Evolutionary conservation across 2,797 vertebrate genomes (phyloP).

Genomic region (Cuniculus paca): DNA sequence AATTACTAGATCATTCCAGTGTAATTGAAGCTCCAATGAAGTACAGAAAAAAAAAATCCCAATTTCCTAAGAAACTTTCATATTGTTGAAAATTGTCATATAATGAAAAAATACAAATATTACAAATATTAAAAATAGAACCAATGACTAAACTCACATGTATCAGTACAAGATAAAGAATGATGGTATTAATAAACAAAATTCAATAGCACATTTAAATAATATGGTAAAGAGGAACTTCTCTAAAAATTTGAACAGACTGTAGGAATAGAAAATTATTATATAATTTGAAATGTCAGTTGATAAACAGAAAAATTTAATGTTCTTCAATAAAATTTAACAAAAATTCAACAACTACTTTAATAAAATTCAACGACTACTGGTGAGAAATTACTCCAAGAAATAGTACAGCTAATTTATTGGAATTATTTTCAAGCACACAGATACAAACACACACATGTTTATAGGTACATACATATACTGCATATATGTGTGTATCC

Average conservation of each 20-base stretch:
- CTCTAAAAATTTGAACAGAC: neutral
- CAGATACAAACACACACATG: neutral
- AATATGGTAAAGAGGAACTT: neutral
- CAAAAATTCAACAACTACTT: neutral
- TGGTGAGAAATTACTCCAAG: neutral
- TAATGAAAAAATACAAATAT: neutral
- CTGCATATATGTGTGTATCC: neutral
- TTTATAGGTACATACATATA: neutral
- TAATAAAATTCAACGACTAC: neutral
- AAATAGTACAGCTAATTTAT: neutral
- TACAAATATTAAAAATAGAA: neutral
- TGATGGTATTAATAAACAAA: neutral
- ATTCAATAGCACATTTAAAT: neutral
- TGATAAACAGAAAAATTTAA: neutral
- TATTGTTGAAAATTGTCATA: neutral
- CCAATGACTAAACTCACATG: neutral
- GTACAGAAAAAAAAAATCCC: neutral
- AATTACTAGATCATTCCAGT: neutral
- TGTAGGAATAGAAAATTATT: neutral
- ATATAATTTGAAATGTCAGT: neutral
- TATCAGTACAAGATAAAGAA: neutral
- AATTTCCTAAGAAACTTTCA: neutral
- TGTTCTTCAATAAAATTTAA: neutral
- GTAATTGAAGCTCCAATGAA: neutral
- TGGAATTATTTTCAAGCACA: neutral